phyloP scores from a whole-genome alignment of 2,888 invertebrate genomes.

The Lepeophtheirus nordmannii region DNA sequence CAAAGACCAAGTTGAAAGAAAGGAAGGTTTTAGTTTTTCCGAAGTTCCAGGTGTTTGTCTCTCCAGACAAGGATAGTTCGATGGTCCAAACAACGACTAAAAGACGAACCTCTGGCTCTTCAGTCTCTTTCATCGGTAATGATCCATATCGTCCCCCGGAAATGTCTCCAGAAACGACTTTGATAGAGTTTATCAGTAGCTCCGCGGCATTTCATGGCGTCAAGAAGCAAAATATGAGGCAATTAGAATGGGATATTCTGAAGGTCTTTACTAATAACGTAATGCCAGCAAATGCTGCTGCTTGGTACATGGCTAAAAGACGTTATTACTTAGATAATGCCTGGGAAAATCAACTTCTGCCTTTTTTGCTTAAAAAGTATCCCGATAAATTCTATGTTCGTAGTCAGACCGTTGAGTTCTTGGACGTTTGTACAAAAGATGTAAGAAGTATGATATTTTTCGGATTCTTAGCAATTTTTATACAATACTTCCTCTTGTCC shows the following conservation, averaged over 20 bases:
- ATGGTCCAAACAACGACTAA: neutral
- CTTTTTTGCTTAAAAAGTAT: conserved; percentile 14
- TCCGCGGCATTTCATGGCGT: conserved; percentile 19
- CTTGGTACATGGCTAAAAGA: conserved; percentile 23
- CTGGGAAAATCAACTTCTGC: conserved; percentile 10
- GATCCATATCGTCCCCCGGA: conserved; percentile 11
- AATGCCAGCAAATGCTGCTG: conserved; percentile 24
- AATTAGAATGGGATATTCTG: conserved; percentile 14
- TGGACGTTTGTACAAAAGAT: neutral
- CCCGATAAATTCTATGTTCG: conserved; percentile 10
- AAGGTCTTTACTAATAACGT: conserved; percentile 15
- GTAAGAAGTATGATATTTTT: neutral
- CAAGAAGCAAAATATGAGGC: neutral
- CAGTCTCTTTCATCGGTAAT: neutral
- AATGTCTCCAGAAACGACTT: conserved; percentile 12
- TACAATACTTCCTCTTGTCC: neutral
- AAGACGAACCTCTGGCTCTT: neutral
- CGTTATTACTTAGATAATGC: neutral
- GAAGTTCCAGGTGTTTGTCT: neutral
- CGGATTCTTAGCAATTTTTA: neutral
- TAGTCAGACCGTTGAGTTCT: conserved; percentile 3
- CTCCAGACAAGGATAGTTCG: neutral
- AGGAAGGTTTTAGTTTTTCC: neutral
- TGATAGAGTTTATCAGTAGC: conserved; percentile 16
- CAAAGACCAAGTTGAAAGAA: neutral